Evolutionary conservation across 2,888 invertebrate genomes (phyloP).

Genomic region (Galerucella calmariensis): DNA sequence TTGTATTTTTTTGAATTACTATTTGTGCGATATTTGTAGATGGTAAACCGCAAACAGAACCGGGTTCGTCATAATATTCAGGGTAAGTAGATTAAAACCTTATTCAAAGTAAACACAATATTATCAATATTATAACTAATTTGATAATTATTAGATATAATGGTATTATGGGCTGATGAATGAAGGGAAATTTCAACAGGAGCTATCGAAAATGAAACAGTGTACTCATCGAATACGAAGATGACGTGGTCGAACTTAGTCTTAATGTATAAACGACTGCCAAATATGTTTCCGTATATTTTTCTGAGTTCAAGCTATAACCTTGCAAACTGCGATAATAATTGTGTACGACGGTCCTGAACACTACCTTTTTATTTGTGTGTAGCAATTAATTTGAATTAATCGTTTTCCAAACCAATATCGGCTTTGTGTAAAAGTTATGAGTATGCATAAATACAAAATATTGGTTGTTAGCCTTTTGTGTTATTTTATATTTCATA

Average conservation of each 20-base stretch:
- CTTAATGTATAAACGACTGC: no score
- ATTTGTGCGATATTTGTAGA: background rate
- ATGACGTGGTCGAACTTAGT: no score
- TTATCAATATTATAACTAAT: no score
- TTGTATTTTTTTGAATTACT: slow-evolving; percentile 7
- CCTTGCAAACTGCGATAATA: background rate
- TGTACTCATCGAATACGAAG: no score
- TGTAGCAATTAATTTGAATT: slow-evolving; percentile 25
- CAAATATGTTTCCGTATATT: no score
- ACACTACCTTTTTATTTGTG: slow-evolving; percentile 7
- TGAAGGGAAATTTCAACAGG: no score
- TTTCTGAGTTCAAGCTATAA: no score
- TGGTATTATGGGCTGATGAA: no score
- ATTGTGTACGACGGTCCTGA: background rate
- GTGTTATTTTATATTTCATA: slow-evolving; percentile 3
- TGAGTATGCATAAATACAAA: slow-evolving; percentile 23
- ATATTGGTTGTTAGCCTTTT: slow-evolving; percentile 1
- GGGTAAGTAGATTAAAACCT: no score
- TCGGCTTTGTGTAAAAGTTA: slow-evolving; percentile 23
- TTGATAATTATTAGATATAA: no score
- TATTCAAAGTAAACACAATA: no score
- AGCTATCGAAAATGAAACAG: no score
- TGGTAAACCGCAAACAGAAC: slow-evolving; percentile 8
- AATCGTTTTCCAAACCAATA: slow-evolving; percentile 30
- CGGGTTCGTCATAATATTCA: background rate